Percentiles rank a stretch among this genome's conserved stretches.
Evolutionary conservation across 2,888 invertebrate species (phyloP).

Genomic region (Erebia epiphron): DNA sequence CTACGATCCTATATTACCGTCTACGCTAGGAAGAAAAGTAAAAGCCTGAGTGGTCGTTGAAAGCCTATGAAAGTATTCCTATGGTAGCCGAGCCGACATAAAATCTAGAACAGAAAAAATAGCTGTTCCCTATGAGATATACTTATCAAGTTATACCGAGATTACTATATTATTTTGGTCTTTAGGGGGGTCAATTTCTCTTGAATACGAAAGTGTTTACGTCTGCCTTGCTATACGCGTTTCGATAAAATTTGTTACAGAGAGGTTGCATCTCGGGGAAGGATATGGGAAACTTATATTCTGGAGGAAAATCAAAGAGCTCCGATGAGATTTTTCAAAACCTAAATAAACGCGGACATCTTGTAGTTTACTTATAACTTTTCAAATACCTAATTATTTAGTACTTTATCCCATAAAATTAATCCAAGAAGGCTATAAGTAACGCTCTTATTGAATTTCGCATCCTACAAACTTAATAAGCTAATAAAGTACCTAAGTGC

Average conservation of each 20-base stretch:
- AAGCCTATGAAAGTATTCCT: constrained; percentile 17
- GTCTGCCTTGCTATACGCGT: no score
- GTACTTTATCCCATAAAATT: not conserved
- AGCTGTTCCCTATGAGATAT: not conserved
- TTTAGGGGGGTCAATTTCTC: no score
- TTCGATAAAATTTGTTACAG: no score
- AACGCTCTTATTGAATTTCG: not conserved
- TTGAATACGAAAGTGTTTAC: no score
- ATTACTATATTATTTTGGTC: not conserved
- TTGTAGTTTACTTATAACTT: no score
- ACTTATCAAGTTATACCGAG: not conserved
- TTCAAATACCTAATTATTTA: not conserved
- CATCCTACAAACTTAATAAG: not conserved
- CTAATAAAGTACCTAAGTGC: constrained; percentile 3
- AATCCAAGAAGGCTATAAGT: not conserved
- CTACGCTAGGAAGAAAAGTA: constrained; percentile 11
- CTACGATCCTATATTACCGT: constrained; percentile 17
- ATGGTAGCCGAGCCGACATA: constrained; percentile 1
- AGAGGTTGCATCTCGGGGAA: no score
- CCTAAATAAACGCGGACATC: no score
- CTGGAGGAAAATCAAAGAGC: no score
- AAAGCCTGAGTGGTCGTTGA: constrained; percentile 17
- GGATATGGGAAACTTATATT: no score
- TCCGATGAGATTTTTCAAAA: no score
- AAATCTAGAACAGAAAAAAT: not conserved